Base-by-base conservation (phyloP, 2,888 invertebrate species). In the Calameuta idolon region DNA sequence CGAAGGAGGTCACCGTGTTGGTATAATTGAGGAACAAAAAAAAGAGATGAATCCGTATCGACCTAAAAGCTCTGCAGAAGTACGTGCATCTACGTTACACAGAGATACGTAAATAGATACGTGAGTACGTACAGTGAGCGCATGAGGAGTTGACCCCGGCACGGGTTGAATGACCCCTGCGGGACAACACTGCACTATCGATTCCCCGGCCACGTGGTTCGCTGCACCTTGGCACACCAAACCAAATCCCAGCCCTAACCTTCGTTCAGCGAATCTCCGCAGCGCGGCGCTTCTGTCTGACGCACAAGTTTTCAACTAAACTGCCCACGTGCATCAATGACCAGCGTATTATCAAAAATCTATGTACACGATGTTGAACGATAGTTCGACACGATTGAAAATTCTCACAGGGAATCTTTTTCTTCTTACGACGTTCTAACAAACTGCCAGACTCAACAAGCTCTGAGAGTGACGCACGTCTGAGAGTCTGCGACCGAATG, bases 161-260 rank as follows among this genome's bases (percentile, higher is more conserved):
- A 81, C 83, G 89, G 85, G 90, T 89, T 90, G 90, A 90, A 79
- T 89, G 90, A 90, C 89, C 90, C 86, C 87, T 85, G 88, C 86
- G 89, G 87, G 88, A 89, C 88, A 90, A 90, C 90, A 90, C 88
- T 89, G 90, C 90, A 89, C 89, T 90, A 90, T 90, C 89, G 90
- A 90, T 90, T 90, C 83, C 83, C 82, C 85, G 86, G 83, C 89
- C 89, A 89, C 90, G 90, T 89, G 89, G 89, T 88, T 86, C 87
- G 86, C 87, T 89, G 88, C 86, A 88, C 87, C 86, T 87, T 87
- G 86, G 85, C 85, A 87, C 85, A 86, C 86, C 84, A 83, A 86
- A 86, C 87, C 84, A 85, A 85, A 85, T 85, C 83, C 83, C 81
- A 82, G 80, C 82, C 82, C 75, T 78, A 71, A 74, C 69, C 77